Percentiles rank a stretch among this genome's conserved stretches.
Conservation (phyloP, 1,140 invertebrate species). For the Apis florea region DNA sequence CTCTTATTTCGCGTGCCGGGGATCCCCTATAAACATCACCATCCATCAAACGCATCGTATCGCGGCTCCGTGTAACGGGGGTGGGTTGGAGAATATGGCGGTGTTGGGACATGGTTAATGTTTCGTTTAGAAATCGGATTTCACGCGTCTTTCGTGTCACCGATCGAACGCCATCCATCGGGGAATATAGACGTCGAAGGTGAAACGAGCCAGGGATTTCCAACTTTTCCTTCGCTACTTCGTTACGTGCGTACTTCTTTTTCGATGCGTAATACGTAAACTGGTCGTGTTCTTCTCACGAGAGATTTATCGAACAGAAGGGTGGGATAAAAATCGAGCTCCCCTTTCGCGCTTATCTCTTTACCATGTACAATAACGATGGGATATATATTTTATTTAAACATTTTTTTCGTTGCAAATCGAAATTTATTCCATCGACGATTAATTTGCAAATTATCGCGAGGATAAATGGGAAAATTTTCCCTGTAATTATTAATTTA, state of each 20-base stretch:
- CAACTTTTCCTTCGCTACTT: background rate
- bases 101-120: background rate
- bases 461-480: background rate
- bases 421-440: background rate
- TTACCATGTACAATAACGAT: too few species aligned
- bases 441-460: background rate
- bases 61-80: background rate
- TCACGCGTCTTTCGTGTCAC: too few species aligned
- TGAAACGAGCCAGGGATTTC: too few species aligned
- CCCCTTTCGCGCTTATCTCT: too few species aligned
- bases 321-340: too few species aligned
- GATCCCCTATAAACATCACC: conserved; percentile 36
- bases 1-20: conserved; percentile 46
- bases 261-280: background rate
- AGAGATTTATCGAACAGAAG: too few species aligned
- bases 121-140: conserved; percentile 11
- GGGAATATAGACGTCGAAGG: background rate
- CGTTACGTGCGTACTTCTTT: background rate
- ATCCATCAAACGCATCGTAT: conserved; percentile 53
- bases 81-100: background rate
- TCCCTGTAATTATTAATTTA: background rate
- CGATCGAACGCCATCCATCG: background rate
- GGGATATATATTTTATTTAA: too few species aligned
- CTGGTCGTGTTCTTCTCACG: too few species aligned
- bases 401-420: too few species aligned